phyloP scores from a whole-genome alignment of 1,140 invertebrate species.

The Drosophila oshimai region DNA sequence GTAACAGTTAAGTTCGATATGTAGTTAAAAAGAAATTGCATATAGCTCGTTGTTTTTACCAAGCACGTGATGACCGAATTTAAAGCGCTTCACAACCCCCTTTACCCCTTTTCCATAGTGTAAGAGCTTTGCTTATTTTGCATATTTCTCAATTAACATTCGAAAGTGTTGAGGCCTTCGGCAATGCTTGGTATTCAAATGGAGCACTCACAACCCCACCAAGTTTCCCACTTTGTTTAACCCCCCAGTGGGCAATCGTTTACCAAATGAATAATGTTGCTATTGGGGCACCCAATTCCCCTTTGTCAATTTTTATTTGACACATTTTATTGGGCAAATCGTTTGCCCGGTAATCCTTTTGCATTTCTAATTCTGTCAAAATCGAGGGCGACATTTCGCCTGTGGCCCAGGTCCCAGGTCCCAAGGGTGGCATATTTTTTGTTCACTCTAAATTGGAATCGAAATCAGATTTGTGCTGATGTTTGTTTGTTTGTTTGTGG shows the following conservation, averaged over 20 bases:
- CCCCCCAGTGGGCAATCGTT: constrained; percentile 19
- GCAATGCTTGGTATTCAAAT: constrained; percentile 15
- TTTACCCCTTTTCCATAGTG: not conserved
- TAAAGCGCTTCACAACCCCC: not conserved
- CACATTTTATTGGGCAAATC: constrained; percentile 68
- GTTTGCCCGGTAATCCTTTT: constrained; percentile 51
- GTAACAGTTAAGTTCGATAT: constrained; percentile 57
- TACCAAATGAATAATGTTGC: constrained; percentile 49
- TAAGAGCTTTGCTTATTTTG: constrained; percentile 14
- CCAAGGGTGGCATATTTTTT: constrained; percentile 44
- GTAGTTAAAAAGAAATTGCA: not conserved
- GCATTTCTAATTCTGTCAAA: constrained; percentile 56
- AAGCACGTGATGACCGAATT: constrained; percentile 29
- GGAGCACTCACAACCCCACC: not conserved
- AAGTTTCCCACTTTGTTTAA: not conserved
- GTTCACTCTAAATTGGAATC: constrained; percentile 39
- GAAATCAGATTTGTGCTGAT: constrained; percentile 45
- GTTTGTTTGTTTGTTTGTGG: constrained; percentile 18
- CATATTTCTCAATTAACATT: constrained; percentile 10
- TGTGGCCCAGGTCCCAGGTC: constrained; percentile 26
- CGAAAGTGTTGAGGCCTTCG: constrained; percentile 9
- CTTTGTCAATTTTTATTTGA: constrained; percentile 69
- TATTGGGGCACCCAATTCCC: constrained; percentile 34
- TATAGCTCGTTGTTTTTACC: not conserved
- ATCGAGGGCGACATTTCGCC: constrained; percentile 32